Conservation (phyloP, 2,797 vertebrate species). For the Dallia pectoralis region DNA sequence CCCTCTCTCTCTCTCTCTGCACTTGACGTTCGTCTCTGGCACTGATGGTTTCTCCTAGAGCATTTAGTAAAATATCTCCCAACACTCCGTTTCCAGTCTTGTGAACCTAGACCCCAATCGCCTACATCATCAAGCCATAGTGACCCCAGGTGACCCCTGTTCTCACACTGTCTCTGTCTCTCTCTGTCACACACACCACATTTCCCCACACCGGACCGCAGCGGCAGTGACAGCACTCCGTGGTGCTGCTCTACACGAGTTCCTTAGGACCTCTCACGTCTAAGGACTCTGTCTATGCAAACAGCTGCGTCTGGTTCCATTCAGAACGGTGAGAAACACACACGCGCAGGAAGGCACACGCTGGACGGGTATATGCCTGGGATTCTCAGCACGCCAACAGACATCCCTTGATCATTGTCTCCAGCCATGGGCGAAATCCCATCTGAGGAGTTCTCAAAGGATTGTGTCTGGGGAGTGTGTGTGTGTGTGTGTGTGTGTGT, state of each 20-base stretch:
- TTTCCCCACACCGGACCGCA: background rate
- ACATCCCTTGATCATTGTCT: conserved; percentile 52
- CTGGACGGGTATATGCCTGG: conserved; percentile 27
- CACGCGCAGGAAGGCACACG: conserved; percentile 23
- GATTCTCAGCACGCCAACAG: conserved; percentile 41
- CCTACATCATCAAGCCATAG: background rate
- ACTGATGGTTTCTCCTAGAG: background rate
- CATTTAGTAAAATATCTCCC: background rate
- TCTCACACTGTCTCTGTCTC: background rate
- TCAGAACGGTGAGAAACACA: conserved; percentile 54
- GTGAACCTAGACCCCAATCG: background rate
- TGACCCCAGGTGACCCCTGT: conserved; percentile 7
- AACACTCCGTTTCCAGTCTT: background rate
- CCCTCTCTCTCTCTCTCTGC: background rate
- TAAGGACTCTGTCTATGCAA: conserved; percentile 27
- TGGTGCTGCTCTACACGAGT: background rate
- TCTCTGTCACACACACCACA: conserved; percentile 5
- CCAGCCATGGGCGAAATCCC: conserved; percentile 42
- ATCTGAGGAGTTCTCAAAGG: conserved; percentile 34
- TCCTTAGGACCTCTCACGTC: conserved; percentile 9
- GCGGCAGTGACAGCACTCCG: background rate
- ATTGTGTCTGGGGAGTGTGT: too few species aligned
- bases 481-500: too few species aligned
- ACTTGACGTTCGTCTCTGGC: background rate
- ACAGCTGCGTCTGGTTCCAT: conserved; percentile 46